Percentiles rank a stretch among this genome's conserved stretches.
Evolutionary conservation across 2,113 vertebrate species (phyloP).

Genomic region (Oncorhynchus kisutch): DNA sequence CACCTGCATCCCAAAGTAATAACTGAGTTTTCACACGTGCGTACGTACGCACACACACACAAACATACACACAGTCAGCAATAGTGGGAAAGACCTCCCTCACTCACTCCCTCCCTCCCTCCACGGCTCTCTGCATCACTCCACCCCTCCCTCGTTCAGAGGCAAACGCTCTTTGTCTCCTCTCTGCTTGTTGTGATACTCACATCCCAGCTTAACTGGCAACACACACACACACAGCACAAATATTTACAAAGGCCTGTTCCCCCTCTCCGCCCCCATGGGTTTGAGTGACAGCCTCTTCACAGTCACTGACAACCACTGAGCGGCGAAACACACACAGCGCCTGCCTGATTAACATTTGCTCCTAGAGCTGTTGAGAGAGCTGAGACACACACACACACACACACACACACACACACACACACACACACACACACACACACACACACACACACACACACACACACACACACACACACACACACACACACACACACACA

Average conservation of each 20-base stretch:
- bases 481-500: too few species aligned
- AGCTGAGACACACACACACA: too few species aligned
- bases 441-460: too few species aligned
- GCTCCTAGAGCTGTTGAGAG: not conserved
- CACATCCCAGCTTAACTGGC: not conserved
- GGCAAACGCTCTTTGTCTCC: not conserved
- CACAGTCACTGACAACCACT: too few species aligned
- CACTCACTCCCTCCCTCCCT: slow-evolving; percentile 6
- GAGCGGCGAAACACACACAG: not conserved
- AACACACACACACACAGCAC: not conserved
- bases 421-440: too few species aligned
- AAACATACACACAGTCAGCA: not conserved
- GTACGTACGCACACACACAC: not conserved
- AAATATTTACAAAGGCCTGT: not conserved
- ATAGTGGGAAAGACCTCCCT: not conserved
- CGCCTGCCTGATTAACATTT: not conserved
- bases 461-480: too few species aligned
- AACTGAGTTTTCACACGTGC: too few species aligned
- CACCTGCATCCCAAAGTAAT: too few species aligned
- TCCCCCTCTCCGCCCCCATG: not conserved
- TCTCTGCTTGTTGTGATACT: not conserved
- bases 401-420: too few species aligned
- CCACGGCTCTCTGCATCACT: not conserved
- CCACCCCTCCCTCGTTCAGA: not conserved
- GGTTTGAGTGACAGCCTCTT: not conserved